Conservation (phyloP, 2,888 invertebrate genomes). For the Rhopalosiphum nymphaeae region DNA sequence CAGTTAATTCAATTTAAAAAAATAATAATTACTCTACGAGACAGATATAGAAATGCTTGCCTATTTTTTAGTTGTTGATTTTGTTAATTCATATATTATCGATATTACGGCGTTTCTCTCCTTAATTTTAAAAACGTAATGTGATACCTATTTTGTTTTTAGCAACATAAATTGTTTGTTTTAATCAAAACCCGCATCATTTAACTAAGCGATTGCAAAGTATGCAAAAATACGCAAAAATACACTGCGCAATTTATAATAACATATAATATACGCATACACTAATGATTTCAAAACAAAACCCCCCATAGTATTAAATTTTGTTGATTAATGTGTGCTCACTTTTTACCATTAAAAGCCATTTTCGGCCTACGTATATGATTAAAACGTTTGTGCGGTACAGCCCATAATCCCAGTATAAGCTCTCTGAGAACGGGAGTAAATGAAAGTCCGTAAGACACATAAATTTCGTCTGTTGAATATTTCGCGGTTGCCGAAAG, state of each 20-base stretch:
- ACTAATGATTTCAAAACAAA: not conserved
- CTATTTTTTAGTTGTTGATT: not conserved
- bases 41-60: not conserved
- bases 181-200: not conserved
- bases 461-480: constrained; percentile 8
- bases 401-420: not conserved
- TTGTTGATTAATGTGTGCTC: not conserved
- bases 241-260: not conserved
- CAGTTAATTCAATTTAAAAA: not conserved
- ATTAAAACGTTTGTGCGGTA: not conserved
- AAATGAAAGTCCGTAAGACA: constrained; percentile 3
- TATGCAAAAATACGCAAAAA: not conserved
- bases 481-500: not conserved
- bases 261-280: not conserved
- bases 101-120: not conserved
- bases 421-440: not conserved
- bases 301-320: not conserved
- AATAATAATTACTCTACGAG: not conserved
- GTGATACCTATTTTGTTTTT: not conserved
- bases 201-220: not conserved
- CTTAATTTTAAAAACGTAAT: not conserved
- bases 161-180: not conserved
- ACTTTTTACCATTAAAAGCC: constrained; percentile 13
- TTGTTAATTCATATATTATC: not conserved
- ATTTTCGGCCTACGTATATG: not conserved